Evolutionary conservation across 2,113 vertebrate genomes (phyloP).

Genomic region (Dipodomys stephensi): DNA sequence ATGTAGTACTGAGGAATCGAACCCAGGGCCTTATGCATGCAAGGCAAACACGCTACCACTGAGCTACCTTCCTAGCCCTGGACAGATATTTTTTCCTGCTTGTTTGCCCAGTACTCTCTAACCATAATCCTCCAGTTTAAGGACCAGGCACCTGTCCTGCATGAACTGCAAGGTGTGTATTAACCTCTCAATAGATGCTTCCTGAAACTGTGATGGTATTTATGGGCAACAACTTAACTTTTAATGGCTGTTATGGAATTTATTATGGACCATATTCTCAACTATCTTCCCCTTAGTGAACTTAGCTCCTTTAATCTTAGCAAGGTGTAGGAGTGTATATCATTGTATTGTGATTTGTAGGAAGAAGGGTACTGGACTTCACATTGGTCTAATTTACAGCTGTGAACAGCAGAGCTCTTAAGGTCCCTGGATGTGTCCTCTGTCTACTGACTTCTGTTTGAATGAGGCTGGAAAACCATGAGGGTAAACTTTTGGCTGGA

Average conservation of each 20-base stretch:
- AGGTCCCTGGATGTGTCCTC: neutral
- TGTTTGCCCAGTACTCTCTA: neutral
- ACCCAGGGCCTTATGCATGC: too few relatives aligned
- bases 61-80: too few relatives aligned
- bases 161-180: neutral
- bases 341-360: neutral
- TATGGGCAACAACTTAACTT: neutral
- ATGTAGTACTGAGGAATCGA: too few relatives aligned
- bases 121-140: neutral
- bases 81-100: neutral
- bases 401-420: neutral
- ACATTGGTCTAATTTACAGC: neutral
- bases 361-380: neutral
- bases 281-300: neutral
- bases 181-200: neutral
- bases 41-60: too few relatives aligned
- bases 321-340: neutral
- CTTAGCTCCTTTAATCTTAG: neutral
- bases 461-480: neutral
- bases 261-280: neutral
- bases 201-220: neutral
- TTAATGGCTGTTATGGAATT: conserved; percentile 23
- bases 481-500: neutral
- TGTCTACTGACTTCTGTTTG: neutral
- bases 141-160: neutral